phyloP scores from a whole-genome alignment of 1,140 invertebrate genomes.

The Drosophila repletoides region DNA sequence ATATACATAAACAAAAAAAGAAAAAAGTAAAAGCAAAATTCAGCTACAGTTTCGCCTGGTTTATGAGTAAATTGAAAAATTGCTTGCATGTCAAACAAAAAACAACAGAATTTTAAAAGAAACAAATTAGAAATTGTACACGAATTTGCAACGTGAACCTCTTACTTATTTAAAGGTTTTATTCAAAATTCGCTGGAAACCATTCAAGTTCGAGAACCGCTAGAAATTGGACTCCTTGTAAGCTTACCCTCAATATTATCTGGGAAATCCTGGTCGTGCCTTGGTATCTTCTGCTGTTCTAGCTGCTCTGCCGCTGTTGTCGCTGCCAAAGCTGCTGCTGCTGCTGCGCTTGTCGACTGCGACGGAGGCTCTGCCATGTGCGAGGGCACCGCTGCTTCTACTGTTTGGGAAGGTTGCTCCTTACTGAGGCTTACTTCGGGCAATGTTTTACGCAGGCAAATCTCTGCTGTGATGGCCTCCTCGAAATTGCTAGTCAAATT shows the following conservation, averaged over 20 bases:
- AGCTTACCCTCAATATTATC: slow-evolving; percentile 73
- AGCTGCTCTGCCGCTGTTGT: slow-evolving; percentile 4
- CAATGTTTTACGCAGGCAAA: slow-evolving; percentile 73
- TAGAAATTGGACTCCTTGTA: no score
- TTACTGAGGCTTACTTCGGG: slow-evolving; percentile 65
- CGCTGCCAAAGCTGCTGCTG: background rate
- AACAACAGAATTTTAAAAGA: slow-evolving; percentile 2
- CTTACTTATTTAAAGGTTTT: no score
- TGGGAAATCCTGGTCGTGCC: slow-evolving; percentile 55
- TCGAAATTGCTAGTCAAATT: slow-evolving; percentile 66
- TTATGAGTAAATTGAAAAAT: slow-evolving; percentile 13
- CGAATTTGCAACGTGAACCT: background rate
- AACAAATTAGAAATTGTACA: background rate
- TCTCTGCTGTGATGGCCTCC: slow-evolving; percentile 71
- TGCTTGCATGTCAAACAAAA: slow-evolving; percentile 21
- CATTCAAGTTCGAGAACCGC: no score
- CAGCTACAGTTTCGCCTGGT: slow-evolving; percentile 9
- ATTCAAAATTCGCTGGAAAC: no score
- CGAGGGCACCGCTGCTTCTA: background rate
- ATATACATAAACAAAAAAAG: background rate
- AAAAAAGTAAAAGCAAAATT: slow-evolving; percentile 1
- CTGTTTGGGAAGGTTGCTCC: slow-evolving; percentile 29
- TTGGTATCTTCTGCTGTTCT: slow-evolving; percentile 5
- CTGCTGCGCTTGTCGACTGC: no score
- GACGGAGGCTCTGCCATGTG: no score